Evolutionary conservation across 2,888 invertebrate species (phyloP), one percentile per base, ranked within the genome.

Genomic region (Conistra vaccinii): DNA sequence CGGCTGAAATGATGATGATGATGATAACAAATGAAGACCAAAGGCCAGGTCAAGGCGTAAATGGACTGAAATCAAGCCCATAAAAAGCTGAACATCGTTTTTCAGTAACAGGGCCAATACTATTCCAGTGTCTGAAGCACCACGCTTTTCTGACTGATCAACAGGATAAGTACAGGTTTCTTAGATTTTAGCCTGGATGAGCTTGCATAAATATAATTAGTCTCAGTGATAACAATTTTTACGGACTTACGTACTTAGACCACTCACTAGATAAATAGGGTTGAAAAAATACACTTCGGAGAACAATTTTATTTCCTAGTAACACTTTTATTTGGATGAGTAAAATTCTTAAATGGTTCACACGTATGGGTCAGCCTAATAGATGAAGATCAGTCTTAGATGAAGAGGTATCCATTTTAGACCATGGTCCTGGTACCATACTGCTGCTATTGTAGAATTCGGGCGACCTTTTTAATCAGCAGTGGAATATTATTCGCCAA

Each of bases 171-270:
- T 42, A 42, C 42, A 42, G 42, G 14, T 42, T 42, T 42, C 14
- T 42, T 42, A 53, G 12, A 2, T 39, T 39, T 51, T 32, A n/a
- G 12, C 12, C 14, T 17, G n/a, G 4, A 42, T 70, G 29, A 71
- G 20, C 32, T 55, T 53, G 71, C 39, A 70, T 42, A n/a, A n/a
- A n/a, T n/a, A 20, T n/a, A n/a, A 70, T 70, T 71, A 32, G 20
- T 9, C 14, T 71, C 14, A 14, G 32, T 26, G 42, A 45, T 42
- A 20, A 9, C 20, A 35, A 35, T 69, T 69, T 26, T 0, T 26
- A 26, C 23, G 42, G 32, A 42, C 10, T 26, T 73, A 35, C 23
- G 3, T 76, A 32, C 51, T 61, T 20, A 48, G 42, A 45, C 4
- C 17, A 23, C 20, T 48, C 48, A 1, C 20, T 48, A 23, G 20